phyloP scores from a whole-genome alignment of 2,113 vertebrate genomes.

The Periophthalmodon schlosseri region DNA sequence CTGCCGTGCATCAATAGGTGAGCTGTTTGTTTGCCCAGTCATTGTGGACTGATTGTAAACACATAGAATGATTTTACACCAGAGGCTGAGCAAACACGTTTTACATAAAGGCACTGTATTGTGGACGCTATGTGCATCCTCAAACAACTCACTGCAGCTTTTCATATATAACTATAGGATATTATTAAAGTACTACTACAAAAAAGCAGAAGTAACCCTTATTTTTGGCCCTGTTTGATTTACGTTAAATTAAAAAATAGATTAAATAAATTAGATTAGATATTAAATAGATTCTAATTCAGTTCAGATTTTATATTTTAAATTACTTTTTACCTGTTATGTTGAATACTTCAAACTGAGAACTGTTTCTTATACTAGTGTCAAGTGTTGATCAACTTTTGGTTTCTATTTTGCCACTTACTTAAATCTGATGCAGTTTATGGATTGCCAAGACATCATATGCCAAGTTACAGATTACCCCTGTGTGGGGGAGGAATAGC shows the following conservation, averaged over 20 bases:
- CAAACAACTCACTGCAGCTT: constrained; percentile 21
- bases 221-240: background rate
- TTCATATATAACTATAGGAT: background rate
- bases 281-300: background rate
- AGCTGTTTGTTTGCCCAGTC: constrained; percentile 79
- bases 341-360: background rate
- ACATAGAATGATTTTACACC: constrained; percentile 62
- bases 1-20: constrained; percentile 71
- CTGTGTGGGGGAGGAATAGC: constrained; percentile 17
- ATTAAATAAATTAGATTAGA: too few relatives aligned
- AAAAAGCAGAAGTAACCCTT: background rate
- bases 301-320: background rate
- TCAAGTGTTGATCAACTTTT: constrained; percentile 33
- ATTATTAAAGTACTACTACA: background rate
- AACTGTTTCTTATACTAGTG: background rate
- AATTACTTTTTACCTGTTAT: background rate
- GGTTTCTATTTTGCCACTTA: too few relatives aligned
- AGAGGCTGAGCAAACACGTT: constrained; percentile 74
- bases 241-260: background rate
- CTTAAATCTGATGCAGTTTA: too few relatives aligned
- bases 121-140: constrained; percentile 5
- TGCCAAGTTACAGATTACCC: background rate
- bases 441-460: background rate
- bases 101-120: constrained; percentile 73
- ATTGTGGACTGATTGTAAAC: constrained; percentile 72